Evolutionary conservation across 1,140 invertebrate genomes (phyloP), one percentile per base, ranked within the genome.

Genomic region (Philotrypesis tridentata): DNA sequence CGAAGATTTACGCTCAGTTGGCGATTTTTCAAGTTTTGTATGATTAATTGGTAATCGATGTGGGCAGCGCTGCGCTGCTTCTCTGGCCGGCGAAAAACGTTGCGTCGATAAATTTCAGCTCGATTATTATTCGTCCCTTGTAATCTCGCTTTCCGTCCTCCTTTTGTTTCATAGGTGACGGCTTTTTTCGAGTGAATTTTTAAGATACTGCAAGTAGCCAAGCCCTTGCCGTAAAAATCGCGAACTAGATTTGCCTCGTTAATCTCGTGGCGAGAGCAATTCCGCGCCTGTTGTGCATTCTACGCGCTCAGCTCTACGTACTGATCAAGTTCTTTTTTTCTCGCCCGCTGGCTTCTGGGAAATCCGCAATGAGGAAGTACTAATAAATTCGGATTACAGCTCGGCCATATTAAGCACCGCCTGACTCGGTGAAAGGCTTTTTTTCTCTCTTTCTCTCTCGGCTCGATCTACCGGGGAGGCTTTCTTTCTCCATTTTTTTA

Each of bases 381-480:
- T 71, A 71, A 79, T 79, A 79, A 72, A 79, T 79, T 43, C 31
- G 68, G 78, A 71, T 79, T 79, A 79, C 55, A 12, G 33, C 68
- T 72, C 71, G 60, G 29, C 40, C 70, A 63, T 72, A 72, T 79
- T 63, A 63, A 63, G 48, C 60, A 23, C 8, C 21, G 43, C n/a
- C n/a, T 17, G 48, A 55, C 6, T n/a, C 48, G 48, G 33, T 5
- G 21, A 67, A 76, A 27, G 17, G 27, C 31, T 55, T 55, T 68
- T 12, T 23, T 12, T 8, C 25, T 25, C 33, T 65, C 61, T 29
- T n/a, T n/a, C n/a, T n/a, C n/a, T n/a, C n/a, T n/a, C n/a, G n/a
- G n/a, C n/a, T n/a, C n/a, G n/a, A n/a, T n/a, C n/a, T n/a, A n/a
- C n/a, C n/a, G n/a, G n/a, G n/a, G n/a, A n/a, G n/a, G n/a, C n/a